These are phyloP conservation scores for Helogale parvula DNA, from an alignment of 2,113 vertebrate species.

Conservation along the genomic window DNA sequence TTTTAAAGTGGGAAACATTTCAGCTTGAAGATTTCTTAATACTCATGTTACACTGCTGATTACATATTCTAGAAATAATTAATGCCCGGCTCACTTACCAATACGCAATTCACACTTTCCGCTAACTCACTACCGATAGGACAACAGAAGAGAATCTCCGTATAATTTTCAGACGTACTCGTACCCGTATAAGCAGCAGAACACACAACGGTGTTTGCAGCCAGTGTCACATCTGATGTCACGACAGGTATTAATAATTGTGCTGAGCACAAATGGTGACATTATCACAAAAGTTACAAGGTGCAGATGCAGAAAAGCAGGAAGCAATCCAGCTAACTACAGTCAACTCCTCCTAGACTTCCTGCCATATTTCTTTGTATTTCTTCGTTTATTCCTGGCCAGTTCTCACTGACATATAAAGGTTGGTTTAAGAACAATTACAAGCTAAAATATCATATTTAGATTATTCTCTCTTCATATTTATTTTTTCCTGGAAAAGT, in stretches of 20 bases:
- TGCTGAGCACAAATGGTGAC: not conserved
- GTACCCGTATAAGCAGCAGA: not conserved
- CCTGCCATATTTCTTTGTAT: not conserved
- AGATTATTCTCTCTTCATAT: not conserved
- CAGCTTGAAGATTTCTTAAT: not conserved
- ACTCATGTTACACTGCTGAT: not conserved
- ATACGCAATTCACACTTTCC: not conserved
- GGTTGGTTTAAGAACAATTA: not conserved
- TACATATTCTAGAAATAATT: conserved; percentile 24
- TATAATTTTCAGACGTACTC: not conserved
- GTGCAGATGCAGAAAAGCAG: not conserved
- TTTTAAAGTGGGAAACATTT: not conserved
- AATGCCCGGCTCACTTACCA: not conserved
- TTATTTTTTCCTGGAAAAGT: not conserved
- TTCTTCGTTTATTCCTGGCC: not conserved
- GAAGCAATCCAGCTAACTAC: not conserved
- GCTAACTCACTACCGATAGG: not conserved
- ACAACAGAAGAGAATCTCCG: not conserved
- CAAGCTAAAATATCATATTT: not conserved
- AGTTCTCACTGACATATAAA: not conserved
- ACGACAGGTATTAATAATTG: not conserved
- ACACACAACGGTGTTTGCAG: not conserved
- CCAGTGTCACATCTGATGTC: not conserved
- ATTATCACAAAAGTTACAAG: not conserved
- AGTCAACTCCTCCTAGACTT: accelerated